Percentiles rank a stretch among this genome's conserved stretches.
Evolutionary conservation across 2,113 vertebrate genomes (phyloP).

Genomic region (Hippocampus barbouri): DNA sequence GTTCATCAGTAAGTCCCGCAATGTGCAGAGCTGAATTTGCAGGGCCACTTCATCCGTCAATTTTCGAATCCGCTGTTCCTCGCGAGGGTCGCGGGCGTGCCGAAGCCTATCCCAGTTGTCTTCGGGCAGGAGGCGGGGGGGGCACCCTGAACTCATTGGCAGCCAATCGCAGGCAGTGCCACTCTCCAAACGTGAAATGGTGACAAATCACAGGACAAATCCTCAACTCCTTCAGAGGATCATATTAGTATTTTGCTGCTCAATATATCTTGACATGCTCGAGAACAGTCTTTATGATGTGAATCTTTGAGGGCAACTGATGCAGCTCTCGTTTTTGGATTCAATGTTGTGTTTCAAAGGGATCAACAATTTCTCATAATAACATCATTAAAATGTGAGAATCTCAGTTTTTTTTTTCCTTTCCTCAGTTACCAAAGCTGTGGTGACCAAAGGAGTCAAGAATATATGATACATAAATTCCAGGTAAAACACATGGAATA

Average conservation of each 20-base stretch:
- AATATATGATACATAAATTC: conserved; percentile 38
- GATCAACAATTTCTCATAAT: not conserved
- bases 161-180: not conserved
- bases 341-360: not conserved
- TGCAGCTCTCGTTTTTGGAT: not conserved
- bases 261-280: not conserved
- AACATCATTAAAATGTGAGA: not conserved
- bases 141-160: too few relatives aligned
- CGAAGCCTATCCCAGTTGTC: too few relatives aligned
- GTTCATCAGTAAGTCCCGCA: conserved; percentile 73
- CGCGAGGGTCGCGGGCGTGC: too few relatives aligned
- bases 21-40: not conserved
- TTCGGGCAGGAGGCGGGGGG: too few relatives aligned
- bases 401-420: not conserved
- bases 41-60: too few relatives aligned
- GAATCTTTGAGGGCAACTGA: not conserved
- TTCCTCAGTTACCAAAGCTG: conserved; percentile 76
- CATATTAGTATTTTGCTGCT: not conserved
- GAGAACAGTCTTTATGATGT: not conserved
- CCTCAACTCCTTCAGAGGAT: not conserved
- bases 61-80: too few relatives aligned
- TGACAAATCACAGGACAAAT: not conserved
- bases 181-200: not conserved
- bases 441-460: conserved; percentile 49
- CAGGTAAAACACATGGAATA: conserved; percentile 58